A percentile compares a stretch with the other conserved stretches of the same genome.
These are phyloP conservation scores for Hyperopisus bebe DNA, from an alignment of 2,113 vertebrate species.

Conservation along the genomic window DNA sequence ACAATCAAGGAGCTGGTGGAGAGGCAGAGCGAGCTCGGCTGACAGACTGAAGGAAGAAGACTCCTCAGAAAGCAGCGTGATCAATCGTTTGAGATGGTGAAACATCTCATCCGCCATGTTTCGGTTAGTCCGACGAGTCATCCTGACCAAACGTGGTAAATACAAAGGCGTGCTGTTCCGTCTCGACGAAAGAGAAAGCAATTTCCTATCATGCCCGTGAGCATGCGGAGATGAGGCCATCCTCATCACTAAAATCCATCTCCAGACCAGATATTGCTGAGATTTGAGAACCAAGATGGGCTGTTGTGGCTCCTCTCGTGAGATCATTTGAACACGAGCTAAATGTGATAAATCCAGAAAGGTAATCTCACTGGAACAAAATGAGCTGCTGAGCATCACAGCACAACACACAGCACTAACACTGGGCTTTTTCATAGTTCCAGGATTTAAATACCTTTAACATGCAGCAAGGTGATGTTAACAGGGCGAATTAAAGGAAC, in stretches of 20 bases:
- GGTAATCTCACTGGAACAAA: background rate
- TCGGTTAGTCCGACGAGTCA: slow-evolving; percentile 14
- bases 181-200: background rate
- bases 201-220: background rate
- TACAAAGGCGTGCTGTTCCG: background rate
- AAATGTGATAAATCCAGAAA: background rate
- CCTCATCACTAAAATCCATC: background rate
- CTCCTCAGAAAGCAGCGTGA: slow-evolving; percentile 8
- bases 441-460: background rate
- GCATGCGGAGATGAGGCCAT: background rate
- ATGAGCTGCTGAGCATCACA: background rate
- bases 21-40: background rate
- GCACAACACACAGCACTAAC: background rate
- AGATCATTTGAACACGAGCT: background rate
- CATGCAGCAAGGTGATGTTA: background rate
- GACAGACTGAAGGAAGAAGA: slow-evolving; percentile 11
- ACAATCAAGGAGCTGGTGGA: slow-evolving; percentile 16
- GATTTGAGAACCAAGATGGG: background rate
- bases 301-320: background rate
- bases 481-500: background rate
- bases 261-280: background rate
- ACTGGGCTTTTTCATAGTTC: background rate
- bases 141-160: slow-evolving; percentile 29
- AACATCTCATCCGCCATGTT: slow-evolving; percentile 32
- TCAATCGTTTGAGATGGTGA: slow-evolving; percentile 30